Evolutionary conservation across 2,888 invertebrate genomes (phyloP).

Genomic region (Miltochrista miniata): DNA sequence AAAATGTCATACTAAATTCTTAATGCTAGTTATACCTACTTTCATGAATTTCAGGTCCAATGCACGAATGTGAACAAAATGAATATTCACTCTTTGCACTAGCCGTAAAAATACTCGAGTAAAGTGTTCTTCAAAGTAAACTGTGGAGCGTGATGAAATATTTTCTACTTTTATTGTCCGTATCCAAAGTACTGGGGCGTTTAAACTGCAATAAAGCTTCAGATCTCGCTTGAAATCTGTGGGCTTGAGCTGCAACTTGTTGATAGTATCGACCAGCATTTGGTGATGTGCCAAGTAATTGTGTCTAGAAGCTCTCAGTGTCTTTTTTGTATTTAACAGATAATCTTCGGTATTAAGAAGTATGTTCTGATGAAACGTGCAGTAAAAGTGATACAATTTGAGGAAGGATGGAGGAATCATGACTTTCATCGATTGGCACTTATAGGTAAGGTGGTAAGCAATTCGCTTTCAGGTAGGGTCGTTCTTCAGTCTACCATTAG

Average conservation of each 20-base stretch:
- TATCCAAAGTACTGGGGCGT: constrained; percentile 11
- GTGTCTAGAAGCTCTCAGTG: not conserved
- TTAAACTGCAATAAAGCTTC: constrained; percentile 20
- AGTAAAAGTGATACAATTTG: no score
- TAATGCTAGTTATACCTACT: no score
- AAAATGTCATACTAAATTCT: no score
- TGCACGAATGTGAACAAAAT: not conserved
- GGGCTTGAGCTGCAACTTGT: constrained; percentile 14
- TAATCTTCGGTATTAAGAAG: no score
- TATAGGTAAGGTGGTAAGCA: no score
- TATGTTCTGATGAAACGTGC: no score
- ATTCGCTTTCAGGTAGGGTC: no score
- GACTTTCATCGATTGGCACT: no score
- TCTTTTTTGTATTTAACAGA: not conserved
- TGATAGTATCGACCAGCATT: constrained; percentile 10
- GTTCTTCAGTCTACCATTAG: no score
- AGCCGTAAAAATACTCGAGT: not conserved
- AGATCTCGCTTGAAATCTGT: constrained; percentile 9
- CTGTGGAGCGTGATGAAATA: constrained; percentile 11
- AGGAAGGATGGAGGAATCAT: no score
- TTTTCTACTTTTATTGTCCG: constrained; percentile 19
- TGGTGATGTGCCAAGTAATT: constrained; percentile 13
- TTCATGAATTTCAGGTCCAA: not conserved
- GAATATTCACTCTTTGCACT: not conserved
- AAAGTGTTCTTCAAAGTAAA: constrained; percentile 2